phyloP scores from a whole-genome alignment of 2,113 vertebrate genomes.

The Hoplias malabaricus region DNA sequence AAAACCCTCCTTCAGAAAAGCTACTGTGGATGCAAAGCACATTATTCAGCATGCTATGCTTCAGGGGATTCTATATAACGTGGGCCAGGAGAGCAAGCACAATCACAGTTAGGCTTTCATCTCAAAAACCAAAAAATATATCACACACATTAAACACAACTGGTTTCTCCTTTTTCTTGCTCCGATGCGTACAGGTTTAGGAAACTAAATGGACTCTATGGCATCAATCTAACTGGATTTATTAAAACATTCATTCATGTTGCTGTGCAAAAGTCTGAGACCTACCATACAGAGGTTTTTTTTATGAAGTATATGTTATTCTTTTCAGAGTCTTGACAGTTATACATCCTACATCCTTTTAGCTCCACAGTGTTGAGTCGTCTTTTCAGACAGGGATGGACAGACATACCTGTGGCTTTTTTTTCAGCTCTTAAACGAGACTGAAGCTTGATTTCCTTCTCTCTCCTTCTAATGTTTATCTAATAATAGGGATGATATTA shows the following conservation, averaged over 20 bases:
- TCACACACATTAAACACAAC: not conserved
- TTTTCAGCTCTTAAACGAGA: too few relatives aligned
- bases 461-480: too few relatives aligned
- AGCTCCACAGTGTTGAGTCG: too few relatives aligned
- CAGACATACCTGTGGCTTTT: too few relatives aligned
- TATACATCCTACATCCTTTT: too few relatives aligned
- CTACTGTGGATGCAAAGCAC: not conserved
- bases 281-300: too few relatives aligned
- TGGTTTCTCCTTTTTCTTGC: not conserved
- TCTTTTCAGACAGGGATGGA: too few relatives aligned
- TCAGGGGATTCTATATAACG: slow-evolving; percentile 5
- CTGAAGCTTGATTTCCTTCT: too few relatives aligned
- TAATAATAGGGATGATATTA: too few relatives aligned
- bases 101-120: slow-evolving; percentile 3
- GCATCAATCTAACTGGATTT: slow-evolving; percentile 3
- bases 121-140: not conserved
- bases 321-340: too few relatives aligned
- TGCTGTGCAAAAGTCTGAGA: too few relatives aligned
- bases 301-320: too few relatives aligned
- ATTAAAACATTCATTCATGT: not conserved
- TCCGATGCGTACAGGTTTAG: not conserved
- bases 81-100: not conserved
- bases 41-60: not conserved
- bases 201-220: not conserved
- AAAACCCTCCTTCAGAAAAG: not conserved